Percentiles rank a stretch among this genome's conserved stretches.
Evolutionary conservation across 1,140 invertebrate genomes (phyloP).

Genomic region (Drosophila ohnishii): DNA sequence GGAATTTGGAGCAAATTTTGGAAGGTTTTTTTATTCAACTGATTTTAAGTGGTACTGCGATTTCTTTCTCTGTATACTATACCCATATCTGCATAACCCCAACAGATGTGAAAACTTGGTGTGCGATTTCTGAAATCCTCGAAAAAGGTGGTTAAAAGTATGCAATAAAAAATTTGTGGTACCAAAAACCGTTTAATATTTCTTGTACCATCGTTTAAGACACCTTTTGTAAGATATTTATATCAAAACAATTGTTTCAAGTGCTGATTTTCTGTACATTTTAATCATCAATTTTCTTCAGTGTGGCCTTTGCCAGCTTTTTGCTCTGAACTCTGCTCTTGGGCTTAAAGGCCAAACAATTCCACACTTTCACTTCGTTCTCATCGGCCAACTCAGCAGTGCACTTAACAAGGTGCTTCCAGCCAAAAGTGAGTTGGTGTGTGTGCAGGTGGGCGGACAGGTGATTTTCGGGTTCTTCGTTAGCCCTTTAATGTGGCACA

Average conservation of each 20-base stretch:
- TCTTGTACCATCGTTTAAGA: not conserved
- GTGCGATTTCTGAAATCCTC: not conserved
- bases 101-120: no score
- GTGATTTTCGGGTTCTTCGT: constrained; percentile 6
- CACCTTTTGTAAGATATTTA: not conserved
- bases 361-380: constrained; percentile 47
- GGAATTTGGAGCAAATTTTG: no score
- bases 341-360: constrained; percentile 26
- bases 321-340: constrained; percentile 21
- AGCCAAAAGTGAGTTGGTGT: constrained; percentile 20
- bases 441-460: not conserved
- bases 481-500: constrained; percentile 45
- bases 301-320: constrained; percentile 17
- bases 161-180: not conserved
- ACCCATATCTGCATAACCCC: no score
- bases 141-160: not conserved
- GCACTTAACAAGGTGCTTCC: constrained; percentile 43
- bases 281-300: not conserved
- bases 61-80: no score
- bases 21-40: no score
- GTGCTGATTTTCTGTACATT: not conserved
- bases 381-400: constrained; percentile 15
- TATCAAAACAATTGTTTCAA: not conserved
- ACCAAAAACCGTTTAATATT: not conserved
- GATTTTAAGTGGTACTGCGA: no score